Evolutionary conservation across 2,113 vertebrate species (phyloP).

Genomic region (Gadus chalcogrammus): DNA sequence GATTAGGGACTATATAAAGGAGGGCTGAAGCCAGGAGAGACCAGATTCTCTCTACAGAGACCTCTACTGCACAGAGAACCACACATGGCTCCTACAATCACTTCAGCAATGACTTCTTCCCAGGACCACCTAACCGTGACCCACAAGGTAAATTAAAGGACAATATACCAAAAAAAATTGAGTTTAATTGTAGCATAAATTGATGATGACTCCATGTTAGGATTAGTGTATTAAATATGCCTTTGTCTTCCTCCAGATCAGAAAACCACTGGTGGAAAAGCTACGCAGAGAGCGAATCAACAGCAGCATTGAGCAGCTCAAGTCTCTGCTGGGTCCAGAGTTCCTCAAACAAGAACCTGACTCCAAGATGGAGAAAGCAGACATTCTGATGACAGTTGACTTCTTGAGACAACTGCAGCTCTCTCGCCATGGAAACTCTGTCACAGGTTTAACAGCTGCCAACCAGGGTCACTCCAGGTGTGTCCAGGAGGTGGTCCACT

Average conservation of each 20-base stretch:
- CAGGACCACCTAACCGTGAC: conserved; percentile 22
- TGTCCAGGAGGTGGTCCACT: conserved; percentile 31
- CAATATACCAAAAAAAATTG: background rate
- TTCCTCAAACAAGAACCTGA: conserved; percentile 55
- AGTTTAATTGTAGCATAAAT: background rate
- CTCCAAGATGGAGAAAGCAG: conserved; percentile 7
- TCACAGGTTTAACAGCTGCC: conserved; percentile 15
- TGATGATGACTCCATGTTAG: background rate
- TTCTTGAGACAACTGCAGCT: conserved; percentile 29
- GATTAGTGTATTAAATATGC: conserved; percentile 23
- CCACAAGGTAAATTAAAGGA: conserved; percentile 40
- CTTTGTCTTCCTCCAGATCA: conserved; percentile 30
- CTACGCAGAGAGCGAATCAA: conserved; percentile 41
- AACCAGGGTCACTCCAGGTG: conserved; percentile 44
- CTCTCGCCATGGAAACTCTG: conserved; percentile 43
- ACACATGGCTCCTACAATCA: conserved; percentile 49
- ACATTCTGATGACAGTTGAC: conserved; percentile 47
- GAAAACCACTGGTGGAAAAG: conserved; percentile 43
- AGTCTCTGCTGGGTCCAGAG: conserved; percentile 63
- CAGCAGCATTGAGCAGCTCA: conserved; percentile 57
- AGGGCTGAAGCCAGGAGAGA: conserved; percentile 29
- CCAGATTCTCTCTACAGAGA: conserved; percentile 42
- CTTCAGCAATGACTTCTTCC: conserved; percentile 22
- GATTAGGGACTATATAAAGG: conserved; percentile 44
- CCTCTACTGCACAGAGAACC: conserved; percentile 42